Percentiles rank a stretch among this genome's conserved stretches.
phyloP scores from a whole-genome alignment of 92 coral and sea anemone species.

The Ricordea florida region DNA sequence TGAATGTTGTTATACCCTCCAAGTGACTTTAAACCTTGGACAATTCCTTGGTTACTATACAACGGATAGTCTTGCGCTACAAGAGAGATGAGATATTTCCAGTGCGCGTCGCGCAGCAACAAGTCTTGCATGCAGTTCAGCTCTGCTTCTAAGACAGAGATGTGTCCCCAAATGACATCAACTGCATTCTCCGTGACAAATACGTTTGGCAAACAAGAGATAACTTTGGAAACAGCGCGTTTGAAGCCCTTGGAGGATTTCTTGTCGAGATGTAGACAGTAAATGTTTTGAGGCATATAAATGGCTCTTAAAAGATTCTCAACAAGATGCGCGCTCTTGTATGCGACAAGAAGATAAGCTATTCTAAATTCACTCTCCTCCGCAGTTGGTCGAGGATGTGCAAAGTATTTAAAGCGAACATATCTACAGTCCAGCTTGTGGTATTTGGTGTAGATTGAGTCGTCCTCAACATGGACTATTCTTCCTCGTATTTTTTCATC shows the following conservation, averaged over 20 bases:
- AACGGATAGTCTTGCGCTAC: conserved; percentile 76
- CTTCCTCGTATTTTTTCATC: not conserved
- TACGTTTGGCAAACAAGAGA: conserved; percentile 63
- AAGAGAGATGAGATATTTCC: conserved; percentile 72
- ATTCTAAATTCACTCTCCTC: conserved; percentile 49
- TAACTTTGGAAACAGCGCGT: conserved; percentile 27
- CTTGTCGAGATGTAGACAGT: conserved; percentile 70
- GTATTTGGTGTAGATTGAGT: not conserved
- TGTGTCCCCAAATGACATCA: conserved; percentile 60
- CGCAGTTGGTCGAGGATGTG: conserved; percentile 3
- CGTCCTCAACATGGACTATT: not conserved
- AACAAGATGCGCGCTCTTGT: conserved; percentile 51
- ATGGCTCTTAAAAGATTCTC: conserved; percentile 59
- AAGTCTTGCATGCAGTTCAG: conserved; percentile 67
- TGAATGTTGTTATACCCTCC: conserved; percentile 48
- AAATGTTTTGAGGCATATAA: conserved; percentile 72
- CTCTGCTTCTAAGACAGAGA: conserved; percentile 56
- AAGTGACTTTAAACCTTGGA: conserved; percentile 34
- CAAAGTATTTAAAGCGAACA: not conserved
- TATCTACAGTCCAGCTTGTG: not conserved
- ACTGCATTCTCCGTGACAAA: conserved; percentile 34
- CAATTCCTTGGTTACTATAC: conserved; percentile 64
- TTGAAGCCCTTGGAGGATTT: conserved; percentile 37
- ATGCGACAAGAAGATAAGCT: conserved; percentile 52
- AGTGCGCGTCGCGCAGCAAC: conserved; percentile 10